Evolutionary conservation across 2,888 invertebrate genomes (phyloP), one percentile per base, ranked within the genome.

Genomic region (Drosophila paracracens): DNA sequence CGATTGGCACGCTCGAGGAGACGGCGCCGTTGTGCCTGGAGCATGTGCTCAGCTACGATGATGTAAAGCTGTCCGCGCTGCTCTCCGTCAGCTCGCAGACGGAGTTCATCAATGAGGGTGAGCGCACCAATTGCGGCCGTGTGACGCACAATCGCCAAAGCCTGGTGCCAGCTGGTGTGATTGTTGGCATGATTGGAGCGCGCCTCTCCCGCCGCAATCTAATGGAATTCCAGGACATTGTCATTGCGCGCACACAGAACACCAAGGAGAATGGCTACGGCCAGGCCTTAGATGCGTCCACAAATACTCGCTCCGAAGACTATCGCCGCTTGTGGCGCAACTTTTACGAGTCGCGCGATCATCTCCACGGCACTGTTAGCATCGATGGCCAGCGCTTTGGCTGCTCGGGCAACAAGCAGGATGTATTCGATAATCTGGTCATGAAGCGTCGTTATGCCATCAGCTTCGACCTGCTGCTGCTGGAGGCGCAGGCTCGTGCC

Each of bases 401-500:
- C 2, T 65, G 70, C 4, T 83, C 92, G 0, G 79, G 76, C 50
- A 92, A 91, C 71, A 83, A 91, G 59, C 57, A 29, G 54, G 79
- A 90, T 35, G 84, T 92, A 18, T 93, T 93, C 36, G 93, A 93
- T 64, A 92, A 92, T 80, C 62, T 92, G 50, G 73, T 92, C 0
- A 92, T 91, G 92, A 92, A 87, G 57, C 92, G 91, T 76, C 92
- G 95, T 43, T 91, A 95, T 51, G 92, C 94, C 33, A 93, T 95
- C 11, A 91, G 95, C 1, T 94, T 95, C 6, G 96, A 96, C 76
- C 94, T 94, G 13, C 93, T 95, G 35, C 89, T 96, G 2, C 82
- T 95, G 21, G 96, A 96, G 69, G 95, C 95, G 0, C 94, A 95
- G 70, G 91, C 93, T 0, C 93, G 96, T n/a, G 95, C 95, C 0